Evolutionary conservation across 2,113 vertebrate genomes (phyloP), one percentile per base, ranked within the genome.

Genomic region (Gopherus flavomarginatus): DNA sequence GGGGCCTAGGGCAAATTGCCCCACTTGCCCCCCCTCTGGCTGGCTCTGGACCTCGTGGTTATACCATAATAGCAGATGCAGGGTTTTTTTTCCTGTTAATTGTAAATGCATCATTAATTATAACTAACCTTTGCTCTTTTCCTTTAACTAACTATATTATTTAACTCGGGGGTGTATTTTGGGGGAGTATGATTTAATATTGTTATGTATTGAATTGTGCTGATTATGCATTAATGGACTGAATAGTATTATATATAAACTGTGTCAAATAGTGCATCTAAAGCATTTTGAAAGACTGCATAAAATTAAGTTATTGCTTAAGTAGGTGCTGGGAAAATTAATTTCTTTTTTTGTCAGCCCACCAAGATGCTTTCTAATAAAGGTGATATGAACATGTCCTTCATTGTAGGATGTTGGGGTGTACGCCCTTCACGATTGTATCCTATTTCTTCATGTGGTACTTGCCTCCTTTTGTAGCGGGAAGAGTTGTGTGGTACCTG

Each of bases 371-470:
- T 90, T 9, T 22, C 11, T 59, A 62, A 31, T 24, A 14, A 42
- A 83, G 10, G 52, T 97, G 83, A 65, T 5, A 2, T 24, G 8
- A 87, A 35, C 16, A 24, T 31, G 27, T 27, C 50, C 78, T 94
- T 65, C 86, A 86, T 91, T 94, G 3, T 88, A 99, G 99, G 99
- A 99, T 99, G 96, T 96, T 99, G 96, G 99, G 99, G 54, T 99
- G 98, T 95, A 99, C 98, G 16, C 99, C 99, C 2, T 99, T 99
- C 95, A 97, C 98, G 3, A 95, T 99, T 56, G 87, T 99, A 56
- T 98, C 99, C 90, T 99, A 99, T 97, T 99, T 99, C 98, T 99
- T 99, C 95, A 98, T 99, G 97, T 99, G 99, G 99, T 99, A 99
- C 88, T 98, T 99, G 85, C 99, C 99, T 57, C 99, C 99, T 2